Conservation (phyloP, 2,888 invertebrate genomes). For the Melangyna quadrimaculata region DNA sequence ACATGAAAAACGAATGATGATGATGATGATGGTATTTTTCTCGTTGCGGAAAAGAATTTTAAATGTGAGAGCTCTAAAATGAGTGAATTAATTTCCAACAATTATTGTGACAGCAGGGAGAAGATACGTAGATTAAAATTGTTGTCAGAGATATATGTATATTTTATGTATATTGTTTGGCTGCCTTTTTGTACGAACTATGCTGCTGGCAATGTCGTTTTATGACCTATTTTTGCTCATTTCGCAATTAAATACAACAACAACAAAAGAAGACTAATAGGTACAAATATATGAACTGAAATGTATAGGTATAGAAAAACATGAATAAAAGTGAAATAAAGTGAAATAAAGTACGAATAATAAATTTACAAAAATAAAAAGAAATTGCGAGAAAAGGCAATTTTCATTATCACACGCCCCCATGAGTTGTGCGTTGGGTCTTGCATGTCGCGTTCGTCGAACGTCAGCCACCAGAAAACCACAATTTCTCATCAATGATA, state of each 20-base stretch:
- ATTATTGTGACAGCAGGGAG: conserved; percentile 28
- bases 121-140: neutral
- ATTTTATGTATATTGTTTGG: neutral
- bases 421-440: neutral
- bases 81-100: conserved; percentile 33
- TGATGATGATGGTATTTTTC: neutral
- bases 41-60: conserved; percentile 19
- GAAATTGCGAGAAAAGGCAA: neutral
- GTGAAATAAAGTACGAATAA: conserved; percentile 12
- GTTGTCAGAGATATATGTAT: neutral
- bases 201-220: neutral
- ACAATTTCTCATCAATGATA: conserved; percentile 25
- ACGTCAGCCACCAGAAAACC: neutral
- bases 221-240: conserved; percentile 1
- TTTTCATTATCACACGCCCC: conserved; percentile 8
- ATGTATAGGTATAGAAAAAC: neutral
- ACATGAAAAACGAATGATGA: neutral
- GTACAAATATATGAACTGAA: neutral
- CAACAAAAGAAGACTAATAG: neutral
- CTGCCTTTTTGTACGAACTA: neutral
- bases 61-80: neutral
- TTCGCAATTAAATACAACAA: neutral
- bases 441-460: neutral
- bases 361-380: conserved; percentile 30
- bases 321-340: conserved; percentile 17